Conservation (phyloP, 2,888 invertebrate genomes). For the Beris morrisii region DNA sequence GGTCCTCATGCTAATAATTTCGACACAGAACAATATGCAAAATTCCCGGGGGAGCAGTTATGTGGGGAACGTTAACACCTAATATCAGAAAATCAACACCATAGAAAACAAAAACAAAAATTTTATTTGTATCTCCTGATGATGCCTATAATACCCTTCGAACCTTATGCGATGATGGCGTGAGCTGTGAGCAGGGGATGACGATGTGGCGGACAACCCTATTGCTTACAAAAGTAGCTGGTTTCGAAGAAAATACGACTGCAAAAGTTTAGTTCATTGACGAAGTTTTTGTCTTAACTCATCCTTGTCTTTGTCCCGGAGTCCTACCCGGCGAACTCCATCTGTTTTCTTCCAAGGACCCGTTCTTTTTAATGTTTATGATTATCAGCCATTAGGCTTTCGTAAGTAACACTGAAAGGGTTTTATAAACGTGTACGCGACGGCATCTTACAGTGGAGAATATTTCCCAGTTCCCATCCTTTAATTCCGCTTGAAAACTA, state of each 20-base stretch:
- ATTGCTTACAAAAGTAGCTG: neutral
- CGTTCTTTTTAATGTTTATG: conserved; percentile 40
- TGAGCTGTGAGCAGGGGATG: neutral
- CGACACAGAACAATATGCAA: conserved; percentile 27
- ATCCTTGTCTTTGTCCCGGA: conserved; percentile 6
- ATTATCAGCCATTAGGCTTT: conserved; percentile 39
- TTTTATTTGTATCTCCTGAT: conserved; percentile 36
- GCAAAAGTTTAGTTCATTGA: conserved; percentile 38
- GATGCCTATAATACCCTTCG: conserved; percentile 30
- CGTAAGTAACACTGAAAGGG: conserved; percentile 27
- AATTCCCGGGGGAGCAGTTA: conserved; percentile 29
- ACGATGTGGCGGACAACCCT: conserved; percentile 4
- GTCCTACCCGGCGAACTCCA: conserved; percentile 22
- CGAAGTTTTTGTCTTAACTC: conserved; percentile 33
- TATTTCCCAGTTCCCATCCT: too few relatives aligned
- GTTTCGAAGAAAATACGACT: neutral
- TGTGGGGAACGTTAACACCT: conserved; percentile 43
- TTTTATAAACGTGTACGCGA: neutral
- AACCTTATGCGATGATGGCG: conserved; percentile 16
- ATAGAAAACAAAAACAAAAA: conserved; percentile 35
- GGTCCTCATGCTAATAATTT: conserved; percentile 18
- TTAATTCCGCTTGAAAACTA: too few relatives aligned
- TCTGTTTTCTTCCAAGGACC: conserved; percentile 31
- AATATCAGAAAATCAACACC: conserved; percentile 44
- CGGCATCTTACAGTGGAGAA: too few relatives aligned